These are phyloP conservation scores for Ageneiosus marmoratus DNA, from an alignment of 2,113 vertebrate species.

Conservation along the genomic window DNA sequence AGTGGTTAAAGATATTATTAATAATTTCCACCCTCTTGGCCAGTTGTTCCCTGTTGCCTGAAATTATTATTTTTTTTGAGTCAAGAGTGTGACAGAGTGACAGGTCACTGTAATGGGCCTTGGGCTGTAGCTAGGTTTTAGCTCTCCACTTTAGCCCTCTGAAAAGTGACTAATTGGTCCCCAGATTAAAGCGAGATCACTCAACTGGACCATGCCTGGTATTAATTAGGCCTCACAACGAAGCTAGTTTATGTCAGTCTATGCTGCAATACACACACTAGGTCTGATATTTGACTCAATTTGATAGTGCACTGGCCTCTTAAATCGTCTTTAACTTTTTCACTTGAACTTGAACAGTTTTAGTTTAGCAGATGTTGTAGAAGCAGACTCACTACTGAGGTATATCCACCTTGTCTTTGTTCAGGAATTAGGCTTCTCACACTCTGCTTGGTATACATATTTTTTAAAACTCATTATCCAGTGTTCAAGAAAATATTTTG, in stretches of 20 bases:
- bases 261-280: slow-evolving; percentile 22
- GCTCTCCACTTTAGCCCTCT: slow-evolving; percentile 36
- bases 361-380: slow-evolving; percentile 3
- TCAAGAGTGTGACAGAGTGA: slow-evolving; percentile 40
- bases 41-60: slow-evolving; percentile 44
- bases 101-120: slow-evolving; percentile 32
- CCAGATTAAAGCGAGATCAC: slow-evolving; percentile 61
- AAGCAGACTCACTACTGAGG: background rate
- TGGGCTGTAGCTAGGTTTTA: slow-evolving; percentile 42
- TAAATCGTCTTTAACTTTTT: slow-evolving; percentile 44
- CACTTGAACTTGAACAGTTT: slow-evolving; percentile 21
- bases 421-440: background rate
- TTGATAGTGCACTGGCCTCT: slow-evolving; percentile 8
- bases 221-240: slow-evolving; percentile 65
- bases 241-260: slow-evolving; percentile 27
- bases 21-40: slow-evolving; percentile 14
- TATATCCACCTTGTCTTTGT: slow-evolving; percentile 21
- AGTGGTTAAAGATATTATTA: slow-evolving; percentile 30
- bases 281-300: slow-evolving; percentile 6
- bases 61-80: slow-evolving; percentile 4
- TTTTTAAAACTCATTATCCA: no score
- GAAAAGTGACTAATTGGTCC: slow-evolving; percentile 70
- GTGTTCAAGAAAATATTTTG: no score
- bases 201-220: slow-evolving; percentile 55
- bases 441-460: background rate